A percentile compares a stretch with the other conserved stretches of the same genome.
These are phyloP conservation scores for Sarcophaga peregrina DNA, from an alignment of 1,140 invertebrate genomes.

Conservation along the genomic window DNA sequence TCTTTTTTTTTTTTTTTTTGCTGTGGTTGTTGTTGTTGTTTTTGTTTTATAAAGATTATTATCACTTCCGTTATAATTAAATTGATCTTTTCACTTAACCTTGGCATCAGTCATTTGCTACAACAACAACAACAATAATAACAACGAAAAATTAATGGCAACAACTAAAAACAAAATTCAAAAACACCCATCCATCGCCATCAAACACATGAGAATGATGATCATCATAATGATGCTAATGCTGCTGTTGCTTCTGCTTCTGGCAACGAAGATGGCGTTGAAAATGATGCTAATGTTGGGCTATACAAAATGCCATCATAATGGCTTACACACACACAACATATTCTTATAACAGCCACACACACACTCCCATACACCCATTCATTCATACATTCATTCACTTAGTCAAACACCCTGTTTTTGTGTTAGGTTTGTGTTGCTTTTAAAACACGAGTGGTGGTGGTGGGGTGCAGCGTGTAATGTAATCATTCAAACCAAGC, in stretches of 20 bases:
- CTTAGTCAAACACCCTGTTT: no score
- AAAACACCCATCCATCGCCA: slow-evolving; percentile 7
- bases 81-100: slow-evolving; percentile 44
- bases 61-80: slow-evolving; percentile 44
- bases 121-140: not conserved
- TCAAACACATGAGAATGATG: not conserved
- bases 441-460: no score
- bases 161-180: not conserved
- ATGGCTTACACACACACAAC: slow-evolving; percentile 12
- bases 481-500: not conserved
- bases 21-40: no score
- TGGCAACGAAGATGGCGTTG: not conserved
- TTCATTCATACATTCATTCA: not conserved
- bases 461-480: no score
- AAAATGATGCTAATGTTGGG: not conserved
- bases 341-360: not conserved
- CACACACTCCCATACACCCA: not conserved
- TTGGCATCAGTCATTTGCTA: slow-evolving; percentile 37
- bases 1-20: no score
- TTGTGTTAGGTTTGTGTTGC: no score
- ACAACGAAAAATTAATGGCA: not conserved
- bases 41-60: slow-evolving; percentile 19
- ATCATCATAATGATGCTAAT: not conserved
- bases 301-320: not conserved
- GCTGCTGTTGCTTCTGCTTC: no score